Conservation (phyloP, 2,113 vertebrate species). For the Erythrocercus mccallii region DNA sequence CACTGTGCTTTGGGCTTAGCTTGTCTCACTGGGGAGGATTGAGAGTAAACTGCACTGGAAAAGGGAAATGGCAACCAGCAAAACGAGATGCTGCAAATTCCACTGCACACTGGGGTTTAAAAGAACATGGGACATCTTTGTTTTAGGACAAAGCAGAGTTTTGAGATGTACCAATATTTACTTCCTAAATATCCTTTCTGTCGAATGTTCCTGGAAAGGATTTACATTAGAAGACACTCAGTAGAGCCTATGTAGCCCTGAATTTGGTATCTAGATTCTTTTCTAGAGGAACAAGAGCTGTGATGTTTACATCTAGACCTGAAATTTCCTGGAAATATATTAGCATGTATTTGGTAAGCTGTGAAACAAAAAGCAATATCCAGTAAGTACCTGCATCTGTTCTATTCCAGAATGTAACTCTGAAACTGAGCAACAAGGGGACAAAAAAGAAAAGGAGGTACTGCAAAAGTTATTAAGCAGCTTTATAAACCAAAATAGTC, state of each 20-base stretch:
- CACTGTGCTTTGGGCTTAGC: background rate
- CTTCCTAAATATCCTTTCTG: background rate
- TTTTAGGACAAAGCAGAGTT: background rate
- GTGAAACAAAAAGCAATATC: background rate
- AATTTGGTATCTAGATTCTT: background rate
- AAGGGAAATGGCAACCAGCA: background rate
- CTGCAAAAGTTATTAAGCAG: background rate
- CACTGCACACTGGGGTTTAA: background rate
- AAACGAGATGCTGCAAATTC: background rate
- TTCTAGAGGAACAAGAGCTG: background rate
- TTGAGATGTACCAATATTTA: background rate
- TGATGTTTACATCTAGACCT: background rate
- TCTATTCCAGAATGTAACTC: background rate
- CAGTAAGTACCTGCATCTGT: background rate
- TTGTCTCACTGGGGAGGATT: background rate
- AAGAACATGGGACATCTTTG: background rate
- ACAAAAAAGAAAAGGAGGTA: background rate
- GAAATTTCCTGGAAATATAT: background rate
- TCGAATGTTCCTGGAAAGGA: background rate
- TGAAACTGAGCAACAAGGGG: background rate
- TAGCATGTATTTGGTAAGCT: background rate
- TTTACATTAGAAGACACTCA: background rate
- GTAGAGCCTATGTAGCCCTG: background rate
- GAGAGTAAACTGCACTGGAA: background rate
- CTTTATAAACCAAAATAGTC: constrained; percentile 5